Percentiles rank a stretch among this genome's conserved stretches.
phyloP scores from a whole-genome alignment of 2,113 vertebrate genomes.

The Morone chrysops region DNA sequence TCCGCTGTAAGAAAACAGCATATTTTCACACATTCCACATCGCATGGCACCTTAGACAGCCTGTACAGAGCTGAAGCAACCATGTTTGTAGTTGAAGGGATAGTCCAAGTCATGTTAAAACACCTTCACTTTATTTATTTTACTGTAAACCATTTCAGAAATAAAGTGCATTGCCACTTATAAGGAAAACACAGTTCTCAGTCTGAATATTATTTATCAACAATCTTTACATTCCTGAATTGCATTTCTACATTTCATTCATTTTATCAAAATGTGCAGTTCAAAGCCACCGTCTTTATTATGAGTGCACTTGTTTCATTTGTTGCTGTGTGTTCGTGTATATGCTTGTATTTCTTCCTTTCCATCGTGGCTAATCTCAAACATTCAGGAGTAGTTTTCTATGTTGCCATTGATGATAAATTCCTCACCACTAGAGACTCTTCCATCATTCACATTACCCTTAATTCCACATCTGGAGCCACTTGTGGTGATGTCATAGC shows the following conservation, averaged over 20 bases:
- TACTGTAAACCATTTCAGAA: conserved; percentile 75
- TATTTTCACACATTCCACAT: conserved; percentile 17
- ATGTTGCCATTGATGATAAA: background rate
- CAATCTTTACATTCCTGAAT: conserved; percentile 19
- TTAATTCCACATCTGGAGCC: background rate
- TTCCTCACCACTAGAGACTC: background rate
- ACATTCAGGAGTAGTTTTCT: conserved; percentile 17
- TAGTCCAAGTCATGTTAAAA: conserved; percentile 66
- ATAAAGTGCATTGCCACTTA: conserved; percentile 70
- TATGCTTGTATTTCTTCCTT: background rate
- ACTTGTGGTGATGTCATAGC: background rate
- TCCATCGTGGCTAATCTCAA: background rate
- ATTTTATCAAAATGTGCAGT: conserved; percentile 9
- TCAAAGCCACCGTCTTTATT: background rate
- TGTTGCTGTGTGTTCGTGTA: background rate
- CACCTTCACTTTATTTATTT: conserved; percentile 79
- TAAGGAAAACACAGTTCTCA: conserved; percentile 36
- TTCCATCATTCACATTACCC: background rate
- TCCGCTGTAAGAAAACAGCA: conserved; percentile 26
- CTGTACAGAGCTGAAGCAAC: conserved; percentile 43
- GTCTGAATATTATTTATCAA: conserved; percentile 9
- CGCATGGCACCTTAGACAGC: conserved; percentile 30
- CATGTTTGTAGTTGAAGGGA: conserved; percentile 40
- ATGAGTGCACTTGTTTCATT: background rate
- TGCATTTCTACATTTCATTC: conserved; percentile 11